These are phyloP conservation scores for Diglossa cyanea DNA, from an alignment of 2,797 vertebrate genomes.

Conservation along the genomic window DNA sequence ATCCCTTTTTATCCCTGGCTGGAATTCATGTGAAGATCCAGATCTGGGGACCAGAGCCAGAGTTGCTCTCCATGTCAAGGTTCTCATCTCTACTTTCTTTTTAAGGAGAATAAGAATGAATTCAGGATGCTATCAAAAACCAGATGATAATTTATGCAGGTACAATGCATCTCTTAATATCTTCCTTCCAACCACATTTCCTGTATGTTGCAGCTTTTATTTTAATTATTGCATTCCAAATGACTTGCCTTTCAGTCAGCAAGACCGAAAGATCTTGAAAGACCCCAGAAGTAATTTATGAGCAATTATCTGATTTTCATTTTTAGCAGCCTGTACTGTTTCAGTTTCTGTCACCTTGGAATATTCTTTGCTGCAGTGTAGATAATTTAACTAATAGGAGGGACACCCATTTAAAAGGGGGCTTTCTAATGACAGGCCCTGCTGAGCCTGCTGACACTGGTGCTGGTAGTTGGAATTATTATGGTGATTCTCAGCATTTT, in stretches of 20 bases:
- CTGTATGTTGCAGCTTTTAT: conserved; percentile 61
- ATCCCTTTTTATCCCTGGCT: background rate
- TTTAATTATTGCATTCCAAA: conserved; percentile 66
- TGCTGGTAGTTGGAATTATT: conserved; percentile 49
- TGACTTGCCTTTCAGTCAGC: conserved; percentile 61
- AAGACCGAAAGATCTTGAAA: conserved; percentile 66
- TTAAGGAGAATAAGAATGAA: background rate
- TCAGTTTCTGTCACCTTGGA: conserved; percentile 57
- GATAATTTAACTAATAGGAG: conserved; percentile 69
- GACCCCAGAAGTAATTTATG: conserved; percentile 70
- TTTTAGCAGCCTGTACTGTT: conserved; percentile 59
- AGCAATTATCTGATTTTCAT: conserved; percentile 70
- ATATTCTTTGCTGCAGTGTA: conserved; percentile 50
- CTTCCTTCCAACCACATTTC: conserved; percentile 39
- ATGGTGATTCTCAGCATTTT: conserved; percentile 62
- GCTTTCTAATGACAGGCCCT: conserved; percentile 67
- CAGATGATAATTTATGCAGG: conserved; percentile 45
- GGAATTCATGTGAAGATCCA: background rate
- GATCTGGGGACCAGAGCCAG: background rate
- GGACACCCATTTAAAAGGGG: conserved; percentile 60
- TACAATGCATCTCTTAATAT: conserved; percentile 29
- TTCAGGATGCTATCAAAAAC: background rate
- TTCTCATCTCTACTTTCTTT: background rate
- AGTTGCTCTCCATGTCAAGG: background rate
- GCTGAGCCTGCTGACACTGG: conserved; percentile 65